Percentiles rank a stretch among this genome's conserved stretches.
Conservation (phyloP, 2,888 invertebrate species). For the Sussaba pulchella region DNA sequence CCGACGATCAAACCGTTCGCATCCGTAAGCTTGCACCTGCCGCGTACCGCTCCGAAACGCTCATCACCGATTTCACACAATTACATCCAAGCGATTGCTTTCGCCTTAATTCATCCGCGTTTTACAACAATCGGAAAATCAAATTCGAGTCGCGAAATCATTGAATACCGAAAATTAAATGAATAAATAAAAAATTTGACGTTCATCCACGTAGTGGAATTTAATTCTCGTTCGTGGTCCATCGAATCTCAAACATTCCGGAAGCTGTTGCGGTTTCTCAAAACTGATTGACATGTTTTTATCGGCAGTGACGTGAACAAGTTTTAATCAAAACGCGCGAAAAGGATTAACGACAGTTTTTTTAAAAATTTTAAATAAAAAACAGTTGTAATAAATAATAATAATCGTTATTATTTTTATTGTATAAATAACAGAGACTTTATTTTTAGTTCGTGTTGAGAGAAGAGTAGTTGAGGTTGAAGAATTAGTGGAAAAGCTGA, state of each 20-base stretch:
- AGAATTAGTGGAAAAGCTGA: too few relatives aligned
- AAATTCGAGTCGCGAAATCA: not conserved
- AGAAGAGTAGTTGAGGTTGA: too few relatives aligned
- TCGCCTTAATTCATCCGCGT: not conserved
- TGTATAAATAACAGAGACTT: too few relatives aligned
- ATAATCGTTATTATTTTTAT: too few relatives aligned
- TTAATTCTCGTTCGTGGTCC: too few relatives aligned
- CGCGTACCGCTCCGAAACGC: conserved; percentile 54
- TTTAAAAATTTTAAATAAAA: too few relatives aligned
- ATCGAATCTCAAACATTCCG: too few relatives aligned
- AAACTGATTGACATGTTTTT: conserved; percentile 21
- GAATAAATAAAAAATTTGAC: too few relatives aligned
- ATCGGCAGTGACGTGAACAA: conserved; percentile 41
- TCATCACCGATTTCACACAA: conserved; percentile 26
- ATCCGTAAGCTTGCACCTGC: conserved; percentile 67
- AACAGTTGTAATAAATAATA: too few relatives aligned
- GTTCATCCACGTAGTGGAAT: too few relatives aligned
- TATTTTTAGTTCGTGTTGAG: too few relatives aligned
- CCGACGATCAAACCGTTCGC: conserved; percentile 81
- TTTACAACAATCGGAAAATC: not conserved
- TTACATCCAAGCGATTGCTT: not conserved
- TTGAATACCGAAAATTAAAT: not conserved
- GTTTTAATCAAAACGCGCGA: not conserved
- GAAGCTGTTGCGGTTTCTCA: conserved; percentile 8
- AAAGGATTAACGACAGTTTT: too few relatives aligned